A percentile compares a stretch with the other conserved stretches of the same genome.
phyloP scores from a whole-genome alignment of 2,113 vertebrate species.

The Toxostoma redivivum region DNA sequence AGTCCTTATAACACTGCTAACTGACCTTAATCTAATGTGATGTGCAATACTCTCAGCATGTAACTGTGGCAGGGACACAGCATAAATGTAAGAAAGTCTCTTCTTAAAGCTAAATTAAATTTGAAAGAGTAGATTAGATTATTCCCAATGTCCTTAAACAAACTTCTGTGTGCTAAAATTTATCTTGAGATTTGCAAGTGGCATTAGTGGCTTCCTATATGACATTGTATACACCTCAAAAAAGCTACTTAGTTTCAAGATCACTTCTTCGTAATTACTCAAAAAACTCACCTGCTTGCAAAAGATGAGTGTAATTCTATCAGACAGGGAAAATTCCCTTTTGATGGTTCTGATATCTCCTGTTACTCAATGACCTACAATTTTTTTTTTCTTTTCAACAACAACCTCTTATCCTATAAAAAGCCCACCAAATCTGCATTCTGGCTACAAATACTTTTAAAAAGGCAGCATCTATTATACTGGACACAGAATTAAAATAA shows the following conservation, averaged over 20 bases:
- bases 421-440: neutral
- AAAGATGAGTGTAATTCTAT: neutral
- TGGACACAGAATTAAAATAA: neutral
- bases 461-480: neutral
- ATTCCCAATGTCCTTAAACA: constrained; percentile 46
- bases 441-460: neutral
- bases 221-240: neutral
- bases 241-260: neutral
- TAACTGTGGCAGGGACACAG: neutral
- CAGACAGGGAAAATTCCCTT: neutral
- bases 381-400: neutral
- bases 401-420: neutral
- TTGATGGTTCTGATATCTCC: neutral
- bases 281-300: neutral
- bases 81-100: neutral
- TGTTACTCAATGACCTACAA: neutral
- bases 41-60: constrained; percentile 39
- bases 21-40: constrained; percentile 65
- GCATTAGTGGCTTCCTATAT: neutral
- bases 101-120: constrained; percentile 64
- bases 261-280: neutral
- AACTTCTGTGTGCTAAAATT: constrained; percentile 41
- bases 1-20: constrained; percentile 25
- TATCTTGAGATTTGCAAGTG: constrained; percentile 50
- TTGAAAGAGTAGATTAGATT: constrained; percentile 62